Evolutionary conservation across 2,113 vertebrate species (phyloP).

Genomic region (Calcarius ornatus): DNA sequence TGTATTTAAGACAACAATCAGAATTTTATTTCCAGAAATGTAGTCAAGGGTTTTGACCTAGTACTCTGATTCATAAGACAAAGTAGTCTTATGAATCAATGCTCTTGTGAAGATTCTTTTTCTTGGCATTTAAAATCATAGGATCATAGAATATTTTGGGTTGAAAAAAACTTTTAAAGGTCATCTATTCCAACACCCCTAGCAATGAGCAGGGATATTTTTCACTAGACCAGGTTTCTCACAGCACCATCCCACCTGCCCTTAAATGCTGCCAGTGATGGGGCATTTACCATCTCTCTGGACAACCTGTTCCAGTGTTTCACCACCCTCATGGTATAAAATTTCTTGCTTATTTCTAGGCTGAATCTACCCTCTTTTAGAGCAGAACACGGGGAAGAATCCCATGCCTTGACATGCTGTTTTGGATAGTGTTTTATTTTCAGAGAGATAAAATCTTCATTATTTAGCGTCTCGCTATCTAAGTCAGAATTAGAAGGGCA

Average conservation of each 20-base stretch:
- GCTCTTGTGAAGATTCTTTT: neutral
- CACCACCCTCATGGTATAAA: neutral
- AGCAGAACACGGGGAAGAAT: neutral
- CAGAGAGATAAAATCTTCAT: neutral
- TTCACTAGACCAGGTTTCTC: neutral
- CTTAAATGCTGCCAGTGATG: neutral
- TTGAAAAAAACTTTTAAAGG: neutral
- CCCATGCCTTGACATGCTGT: fast-evolving
- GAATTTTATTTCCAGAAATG: neutral
- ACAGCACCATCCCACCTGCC: neutral
- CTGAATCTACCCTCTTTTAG: neutral
- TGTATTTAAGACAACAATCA: neutral
- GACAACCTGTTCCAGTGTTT: neutral
- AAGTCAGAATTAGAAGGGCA: neutral
- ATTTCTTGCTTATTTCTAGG: neutral
- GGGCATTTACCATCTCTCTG: neutral
- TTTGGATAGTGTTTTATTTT: neutral
- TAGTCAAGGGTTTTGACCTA: neutral
- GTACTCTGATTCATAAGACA: neutral
- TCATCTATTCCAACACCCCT: fast-evolving
- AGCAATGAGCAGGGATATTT: neutral
- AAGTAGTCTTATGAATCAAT: neutral
- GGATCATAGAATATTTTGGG: neutral
- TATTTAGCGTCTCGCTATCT: neutral
- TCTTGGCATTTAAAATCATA: neutral